Evolutionary conservation across 2,888 invertebrate species (phyloP), one percentile per base, ranked within the genome.

Genomic region (Drosophila nigritarsus): DNA sequence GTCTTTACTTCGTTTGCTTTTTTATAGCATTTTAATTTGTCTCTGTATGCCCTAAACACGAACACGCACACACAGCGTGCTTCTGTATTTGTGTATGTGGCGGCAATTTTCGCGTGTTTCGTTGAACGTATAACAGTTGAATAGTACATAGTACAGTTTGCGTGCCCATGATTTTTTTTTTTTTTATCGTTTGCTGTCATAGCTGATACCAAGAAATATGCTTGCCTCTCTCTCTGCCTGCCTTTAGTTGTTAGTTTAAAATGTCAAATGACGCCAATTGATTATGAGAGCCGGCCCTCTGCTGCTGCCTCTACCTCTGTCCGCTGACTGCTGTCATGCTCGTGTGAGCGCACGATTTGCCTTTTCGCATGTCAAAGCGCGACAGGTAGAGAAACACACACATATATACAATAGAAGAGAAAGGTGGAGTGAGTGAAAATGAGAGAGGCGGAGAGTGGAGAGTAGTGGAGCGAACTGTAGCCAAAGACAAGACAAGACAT

Each of bases 21-120:
- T 90, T 88, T 90, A 88, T 88, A 83, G 89, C 90, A 71, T 89
- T 90, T 88, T 90, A 88, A 88, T 88, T 88, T 88, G 89, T 85
- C 88, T 88, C 88, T 88, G 83, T 86, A 82, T 89, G 61, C 84
- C 78, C 77, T 55, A 65, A 81, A 73, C 89, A 83, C 79, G 83
- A 87, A 72, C 73, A 73, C 76, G 71, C 62, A 75, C 36, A 71
- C 58, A 82, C 55, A 54, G 30, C 62, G 60, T 73, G 66, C 11
- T 50, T 45, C 8, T 42, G 18, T 29, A 13, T 58, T 38, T 59
- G 51, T 56, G 9, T 53, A n/a, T 56, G 38, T 69, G 65, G 67
- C 65, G 82, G 78, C 62, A 60, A 63, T 64, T 71, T 83, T 83
- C 74, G 85, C 87, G 82, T 83, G 87, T 67, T 64, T 65, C 54